phyloP scores from a whole-genome alignment of 1,140 invertebrate species.

The Triops longicaudatus region DNA sequence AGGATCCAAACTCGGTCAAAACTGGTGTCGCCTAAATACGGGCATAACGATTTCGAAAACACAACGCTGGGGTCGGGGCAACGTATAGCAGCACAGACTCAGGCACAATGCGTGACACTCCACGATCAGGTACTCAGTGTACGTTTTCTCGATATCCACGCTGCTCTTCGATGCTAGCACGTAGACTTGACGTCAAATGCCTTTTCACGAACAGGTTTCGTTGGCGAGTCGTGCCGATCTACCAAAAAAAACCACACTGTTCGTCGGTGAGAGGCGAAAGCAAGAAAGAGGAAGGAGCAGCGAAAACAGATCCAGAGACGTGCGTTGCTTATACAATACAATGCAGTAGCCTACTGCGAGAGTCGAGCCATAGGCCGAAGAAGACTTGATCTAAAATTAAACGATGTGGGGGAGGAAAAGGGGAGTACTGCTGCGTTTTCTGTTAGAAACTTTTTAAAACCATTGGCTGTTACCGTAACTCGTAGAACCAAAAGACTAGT shows the following conservation, averaged over 20 bases:
- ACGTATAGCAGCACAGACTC: neutral
- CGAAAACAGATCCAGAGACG: neutral
- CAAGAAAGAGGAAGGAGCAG: neutral
- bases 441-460: no score
- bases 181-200: neutral
- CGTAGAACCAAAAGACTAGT: neutral
- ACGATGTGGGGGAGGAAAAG: neutral
- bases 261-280: neutral
- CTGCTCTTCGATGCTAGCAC: neutral
- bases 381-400: neutral
- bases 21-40: neutral
- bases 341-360: neutral
- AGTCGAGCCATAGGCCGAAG: neutral
- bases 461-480: no score
- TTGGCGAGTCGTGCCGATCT: neutral
- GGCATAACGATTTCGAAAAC: neutral
- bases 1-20: neutral
- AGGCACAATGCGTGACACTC: neutral
- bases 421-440: no score
- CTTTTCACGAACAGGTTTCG: neutral
- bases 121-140: neutral
- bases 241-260: neutral
- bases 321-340: neutral
- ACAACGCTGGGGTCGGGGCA: neutral
- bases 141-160: neutral